A percentile compares a stretch with the other conserved stretches of the same genome.
Evolutionary conservation across 2,888 invertebrate species (phyloP).

Genomic region (Gerris lacustris): DNA sequence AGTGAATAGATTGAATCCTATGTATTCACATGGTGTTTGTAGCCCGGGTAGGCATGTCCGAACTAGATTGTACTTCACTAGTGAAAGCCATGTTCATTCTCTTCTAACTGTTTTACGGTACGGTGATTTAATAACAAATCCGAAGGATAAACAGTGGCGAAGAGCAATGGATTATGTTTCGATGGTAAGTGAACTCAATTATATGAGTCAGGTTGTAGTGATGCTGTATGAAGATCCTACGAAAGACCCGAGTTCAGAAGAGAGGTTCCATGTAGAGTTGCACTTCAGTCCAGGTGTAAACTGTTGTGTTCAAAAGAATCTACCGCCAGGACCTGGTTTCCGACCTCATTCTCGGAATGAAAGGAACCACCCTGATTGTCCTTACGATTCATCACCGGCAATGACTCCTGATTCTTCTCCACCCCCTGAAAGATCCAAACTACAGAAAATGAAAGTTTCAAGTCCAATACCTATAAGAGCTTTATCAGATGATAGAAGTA

Average conservation of each 20-base stretch:
- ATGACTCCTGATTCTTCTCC: conserved; percentile 15
- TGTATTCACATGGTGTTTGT: conserved; percentile 95
- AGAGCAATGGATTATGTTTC: conserved; percentile 97
- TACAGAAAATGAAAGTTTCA: conserved; percentile 39
- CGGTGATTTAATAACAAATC: conserved; percentile 72
- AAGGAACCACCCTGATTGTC: conserved; percentile 19
- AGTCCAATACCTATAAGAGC: conserved; percentile 52
- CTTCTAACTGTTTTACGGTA: conserved; percentile 87
- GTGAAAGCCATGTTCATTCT: conserved; percentile 98
- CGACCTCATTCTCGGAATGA: conserved; percentile 82
- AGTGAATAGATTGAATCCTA: conserved; percentile 89
- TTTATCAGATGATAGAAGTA: neutral
- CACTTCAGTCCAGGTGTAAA: conserved; percentile 98
- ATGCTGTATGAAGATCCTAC: conserved; percentile 98
- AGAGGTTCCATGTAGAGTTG: conserved; percentile 88
- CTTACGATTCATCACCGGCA: conserved; percentile 13
- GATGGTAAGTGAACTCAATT: conserved; percentile 95
- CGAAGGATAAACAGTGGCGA: conserved; percentile 93
- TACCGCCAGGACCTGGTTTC: conserved; percentile 86
- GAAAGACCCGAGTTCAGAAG: conserved; percentile 81
- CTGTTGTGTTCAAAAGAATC: conserved; percentile 88
- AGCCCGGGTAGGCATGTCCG: conserved; percentile 96
- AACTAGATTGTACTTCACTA: conserved; percentile 97
- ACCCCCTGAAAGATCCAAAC: neutral
- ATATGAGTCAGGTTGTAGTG: conserved; percentile 97